Evolutionary conservation across 1,140 invertebrate genomes (phyloP).

Genomic region (Drosophila willistoni): DNA sequence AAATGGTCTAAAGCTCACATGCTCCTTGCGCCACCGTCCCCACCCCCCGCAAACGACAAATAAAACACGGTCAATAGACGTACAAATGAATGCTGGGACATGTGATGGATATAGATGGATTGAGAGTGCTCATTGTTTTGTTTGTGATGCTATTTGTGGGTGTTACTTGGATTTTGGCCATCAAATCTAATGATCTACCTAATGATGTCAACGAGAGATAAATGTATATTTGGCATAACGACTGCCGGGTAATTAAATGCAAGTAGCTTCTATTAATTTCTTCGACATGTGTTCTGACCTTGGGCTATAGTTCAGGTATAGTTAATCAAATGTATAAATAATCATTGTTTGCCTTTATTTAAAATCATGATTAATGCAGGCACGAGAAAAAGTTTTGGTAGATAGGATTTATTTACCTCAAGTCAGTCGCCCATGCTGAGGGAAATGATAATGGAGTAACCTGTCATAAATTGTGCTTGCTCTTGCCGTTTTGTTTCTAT

Average conservation of each 20-base stretch:
- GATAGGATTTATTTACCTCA: conserved; percentile 1
- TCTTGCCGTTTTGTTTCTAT: conserved; percentile 30
- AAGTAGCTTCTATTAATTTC: not conserved
- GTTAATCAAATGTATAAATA: conserved; percentile 1
- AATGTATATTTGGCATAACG: conserved; percentile 16
- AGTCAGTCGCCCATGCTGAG: conserved; percentile 1
- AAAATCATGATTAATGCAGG: conserved; percentile 21
- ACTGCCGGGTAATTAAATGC: not conserved
- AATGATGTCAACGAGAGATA: conserved; percentile 1
- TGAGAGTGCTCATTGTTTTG: conserved; percentile 49
- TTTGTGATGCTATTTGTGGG: conserved; percentile 3
- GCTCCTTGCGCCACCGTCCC: not conserved
- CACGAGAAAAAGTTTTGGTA: not conserved
- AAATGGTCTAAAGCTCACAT: not conserved
- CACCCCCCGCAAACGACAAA: not conserved
- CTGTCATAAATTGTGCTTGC: conserved; percentile 44
- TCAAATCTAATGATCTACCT: conserved; percentile 25
- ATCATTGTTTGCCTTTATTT: conserved; percentile 1
- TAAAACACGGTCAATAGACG: conserved; percentile 34
- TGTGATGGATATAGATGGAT: conserved; percentile 52
- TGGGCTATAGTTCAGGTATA: not conserved
- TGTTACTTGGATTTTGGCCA: not conserved
- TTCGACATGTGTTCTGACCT: not conserved
- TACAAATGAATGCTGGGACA: conserved; percentile 44
- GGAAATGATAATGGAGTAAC: conserved; percentile 42